phyloP scores from a whole-genome alignment of 2,797 vertebrate species.

The Propithecus deckenii region DNA sequence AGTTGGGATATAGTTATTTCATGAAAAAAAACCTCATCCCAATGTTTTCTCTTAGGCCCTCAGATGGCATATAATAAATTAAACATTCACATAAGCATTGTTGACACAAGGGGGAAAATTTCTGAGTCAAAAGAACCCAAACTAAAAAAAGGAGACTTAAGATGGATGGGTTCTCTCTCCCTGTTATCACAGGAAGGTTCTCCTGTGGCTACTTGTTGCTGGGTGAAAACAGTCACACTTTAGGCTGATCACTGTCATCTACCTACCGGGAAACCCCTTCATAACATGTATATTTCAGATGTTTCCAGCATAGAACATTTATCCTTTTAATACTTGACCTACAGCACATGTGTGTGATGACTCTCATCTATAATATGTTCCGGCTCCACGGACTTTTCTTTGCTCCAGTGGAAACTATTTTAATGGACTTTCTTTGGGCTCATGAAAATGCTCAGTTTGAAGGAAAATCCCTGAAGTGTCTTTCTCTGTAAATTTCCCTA shows the following conservation, averaged over 20 bases:
- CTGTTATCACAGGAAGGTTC: neutral
- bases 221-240: neutral
- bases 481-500: slow-evolving; percentile 26
- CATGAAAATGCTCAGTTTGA: slow-evolving; percentile 27
- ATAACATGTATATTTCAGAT: slow-evolving; percentile 12
- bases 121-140: slow-evolving; percentile 34
- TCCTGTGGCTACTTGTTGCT: neutral
- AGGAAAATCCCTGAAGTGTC: slow-evolving; percentile 13
- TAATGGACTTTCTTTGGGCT: slow-evolving; percentile 51
- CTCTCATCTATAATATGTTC: slow-evolving; percentile 40
- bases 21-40: neutral
- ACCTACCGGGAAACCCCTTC: neutral
- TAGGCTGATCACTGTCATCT: neutral
- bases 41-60: slow-evolving; percentile 21
- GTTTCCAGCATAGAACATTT: slow-evolving; percentile 55
- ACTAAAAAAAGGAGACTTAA: slow-evolving; percentile 55
- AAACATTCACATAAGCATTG: slow-evolving; percentile 46
- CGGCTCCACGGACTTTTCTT: neutral
- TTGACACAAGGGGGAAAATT: slow-evolving; percentile 52
- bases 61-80: slow-evolving; percentile 49
- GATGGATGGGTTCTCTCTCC: neutral
- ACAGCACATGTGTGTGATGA: neutral
- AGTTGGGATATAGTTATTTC: slow-evolving; percentile 34
- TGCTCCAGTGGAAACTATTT: slow-evolving; percentile 65
- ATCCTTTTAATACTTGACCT: slow-evolving; percentile 63